Evolutionary conservation across 2,888 invertebrate genomes (phyloP).

Genomic region (Yponomeuta cagnagella): DNA sequence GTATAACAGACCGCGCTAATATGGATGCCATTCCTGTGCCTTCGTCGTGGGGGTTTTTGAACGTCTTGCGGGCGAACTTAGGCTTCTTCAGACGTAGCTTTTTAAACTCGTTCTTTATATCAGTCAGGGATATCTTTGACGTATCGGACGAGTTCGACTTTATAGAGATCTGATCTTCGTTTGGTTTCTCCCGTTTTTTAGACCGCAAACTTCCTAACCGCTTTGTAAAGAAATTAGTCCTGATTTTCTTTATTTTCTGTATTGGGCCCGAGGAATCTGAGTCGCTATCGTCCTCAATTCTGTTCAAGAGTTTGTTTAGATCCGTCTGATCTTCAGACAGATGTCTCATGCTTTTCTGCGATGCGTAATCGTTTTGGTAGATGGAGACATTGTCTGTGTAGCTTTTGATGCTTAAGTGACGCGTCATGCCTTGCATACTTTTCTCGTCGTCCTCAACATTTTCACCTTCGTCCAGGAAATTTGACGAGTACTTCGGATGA

Average conservation of each 20-base stretch:
- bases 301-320: constrained; percentile 52
- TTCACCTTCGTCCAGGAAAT: constrained; percentile 52
- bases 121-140: constrained; percentile 59
- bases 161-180: constrained; percentile 68
- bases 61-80: constrained; percentile 40
- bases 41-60: constrained; percentile 54
- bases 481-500: constrained; percentile 52
- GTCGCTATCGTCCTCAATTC: constrained; percentile 29
- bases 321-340: constrained; percentile 63
- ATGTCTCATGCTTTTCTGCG: constrained; percentile 53
- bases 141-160: constrained; percentile 69
- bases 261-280: constrained; percentile 62
- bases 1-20: constrained; percentile 79
- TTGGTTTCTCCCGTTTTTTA: constrained; percentile 48
- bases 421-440: constrained; percentile 39
- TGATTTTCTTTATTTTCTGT: constrained; percentile 77
- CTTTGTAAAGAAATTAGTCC: constrained; percentile 76
- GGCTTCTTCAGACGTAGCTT: constrained; percentile 46
- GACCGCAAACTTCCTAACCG: constrained; percentile 77
- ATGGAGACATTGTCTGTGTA: constrained; percentile 53
- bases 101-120: constrained; percentile 60
- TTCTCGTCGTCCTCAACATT: constrained; percentile 53
- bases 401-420: constrained; percentile 48
- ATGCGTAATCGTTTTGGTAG: constrained; percentile 55
- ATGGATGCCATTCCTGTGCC: constrained; percentile 80